Evolutionary conservation across 1,140 invertebrate genomes (phyloP), one percentile per base, ranked within the genome.

Genomic region (Drosophila pseudoobscura): DNA sequence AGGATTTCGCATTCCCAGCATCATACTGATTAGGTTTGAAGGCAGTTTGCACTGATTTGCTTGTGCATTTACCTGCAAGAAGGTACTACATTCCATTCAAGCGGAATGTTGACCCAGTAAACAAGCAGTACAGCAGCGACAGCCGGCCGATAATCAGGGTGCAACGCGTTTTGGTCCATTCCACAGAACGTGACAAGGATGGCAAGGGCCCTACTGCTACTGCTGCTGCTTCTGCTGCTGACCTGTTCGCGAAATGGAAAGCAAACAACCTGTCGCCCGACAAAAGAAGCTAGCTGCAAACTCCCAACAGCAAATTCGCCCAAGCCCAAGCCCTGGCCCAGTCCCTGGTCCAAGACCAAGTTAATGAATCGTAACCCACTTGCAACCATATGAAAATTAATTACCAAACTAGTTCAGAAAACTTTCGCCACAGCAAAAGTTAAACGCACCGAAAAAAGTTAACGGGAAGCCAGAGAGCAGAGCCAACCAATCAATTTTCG

Each of bases 91-190:
- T 71, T 61, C 65, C 75, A 78, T 65, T 78, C 72, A 75, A 70
- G 71, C 55, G 75, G 70, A 78, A 75, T 78, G 75, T 78, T 77
- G 64, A 72, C 56, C 47, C 51, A 57, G 65, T 65, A 78, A 71
- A 71, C 75, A 78, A 78, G 31, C 31, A 5, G 35, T 39, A 39
- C 35, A 66, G 29, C 72, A 39, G 41, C 51, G 3, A 39, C 35
- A 66, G 29, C 75, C 46, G 31, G 44, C 35, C 11, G 35, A 39
- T 39, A 39, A 39, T 39, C 35, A 39, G 35, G 35, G 1, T 39
- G 35, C 35, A 39, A 39, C 35, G 35, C 35, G 35, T 39, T 39
- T 39, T 39, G 35, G 35, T 39, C 35, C 35, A 39, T 11, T 39
- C 35, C 35, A 39, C 35, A 39, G 3, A 57, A 75, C 72, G 71